Evolutionary conservation across 2,113 vertebrate species (phyloP).

Genomic region (Pygoscelis antarcticus): DNA sequence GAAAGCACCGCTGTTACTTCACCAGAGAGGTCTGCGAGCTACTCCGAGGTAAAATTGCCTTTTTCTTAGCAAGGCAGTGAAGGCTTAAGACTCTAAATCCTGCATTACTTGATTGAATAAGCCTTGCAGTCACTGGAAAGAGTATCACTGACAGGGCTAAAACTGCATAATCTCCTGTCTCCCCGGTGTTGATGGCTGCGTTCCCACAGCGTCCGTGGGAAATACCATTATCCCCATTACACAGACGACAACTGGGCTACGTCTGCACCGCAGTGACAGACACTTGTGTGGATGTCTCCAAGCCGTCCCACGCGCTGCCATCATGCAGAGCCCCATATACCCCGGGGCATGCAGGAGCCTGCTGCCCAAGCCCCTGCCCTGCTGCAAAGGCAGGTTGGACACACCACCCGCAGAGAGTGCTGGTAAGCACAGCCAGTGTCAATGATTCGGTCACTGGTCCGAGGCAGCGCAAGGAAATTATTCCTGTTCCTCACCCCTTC

Average conservation of each 20-base stretch:
- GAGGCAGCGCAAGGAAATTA: neutral
- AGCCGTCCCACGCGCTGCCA: rapidly evolving
- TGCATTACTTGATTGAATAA: slow-evolving; percentile 33
- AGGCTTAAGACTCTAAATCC: slow-evolving; percentile 44
- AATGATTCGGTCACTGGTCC: neutral
- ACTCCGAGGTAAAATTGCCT: neutral
- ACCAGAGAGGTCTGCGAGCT: neutral
- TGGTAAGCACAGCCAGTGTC: neutral
- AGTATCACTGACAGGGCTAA: neutral
- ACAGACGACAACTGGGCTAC: neutral
- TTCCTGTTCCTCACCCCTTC: neutral
- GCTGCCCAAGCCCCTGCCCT: neutral
- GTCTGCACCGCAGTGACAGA: neutral
- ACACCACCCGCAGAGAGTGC: rapidly evolving
- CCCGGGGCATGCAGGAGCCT: neutral
- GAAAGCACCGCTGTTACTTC: neutral
- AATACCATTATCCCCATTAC: neutral
- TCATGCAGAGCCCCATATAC: rapidly evolving
- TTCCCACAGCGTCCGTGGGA: neutral
- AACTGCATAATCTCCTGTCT: neutral
- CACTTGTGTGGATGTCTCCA: rapidly evolving
- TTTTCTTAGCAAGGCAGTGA: neutral
- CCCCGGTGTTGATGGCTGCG: neutral
- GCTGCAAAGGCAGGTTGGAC: neutral
- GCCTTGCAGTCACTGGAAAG: slow-evolving; percentile 17